Evolutionary conservation across 2,113 vertebrate species (phyloP).

Genomic region (Varanus salvator): DNA sequence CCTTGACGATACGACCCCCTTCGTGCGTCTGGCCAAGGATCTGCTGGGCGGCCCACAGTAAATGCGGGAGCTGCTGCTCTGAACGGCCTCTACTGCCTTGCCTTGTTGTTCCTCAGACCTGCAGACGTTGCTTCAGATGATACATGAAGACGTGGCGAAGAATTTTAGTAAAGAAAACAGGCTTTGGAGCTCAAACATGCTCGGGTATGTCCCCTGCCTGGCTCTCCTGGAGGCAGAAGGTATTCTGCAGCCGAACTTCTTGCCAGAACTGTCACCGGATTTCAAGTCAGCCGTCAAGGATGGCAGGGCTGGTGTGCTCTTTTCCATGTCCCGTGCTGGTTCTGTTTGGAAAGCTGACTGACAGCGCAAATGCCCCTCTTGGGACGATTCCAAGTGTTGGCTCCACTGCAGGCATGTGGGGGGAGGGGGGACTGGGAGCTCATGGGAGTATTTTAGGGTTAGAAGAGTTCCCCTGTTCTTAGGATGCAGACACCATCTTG

Average conservation of each 20-base stretch:
- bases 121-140: slow-evolving; percentile 64
- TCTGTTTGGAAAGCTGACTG: background rate
- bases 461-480: background rate
- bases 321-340: background rate
- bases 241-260: background rate
- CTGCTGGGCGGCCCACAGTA: too few relatives aligned
- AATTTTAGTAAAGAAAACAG: background rate
- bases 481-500: background rate
- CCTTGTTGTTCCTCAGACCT: slow-evolving; percentile 40
- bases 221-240: too few relatives aligned
- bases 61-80: background rate
- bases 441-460: background rate
- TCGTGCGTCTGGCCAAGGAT: background rate
- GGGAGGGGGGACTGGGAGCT: background rate
- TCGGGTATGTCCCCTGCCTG: background rate
- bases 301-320: background rate
- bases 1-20: background rate
- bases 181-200: background rate
- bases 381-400: background rate
- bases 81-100: background rate
- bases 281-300: too few relatives aligned
- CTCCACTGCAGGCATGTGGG: too few relatives aligned
- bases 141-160: slow-evolving; percentile 48
- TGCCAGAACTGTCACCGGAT: too few relatives aligned
- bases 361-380: background rate